These are phyloP conservation scores for Rhimphoctona megacephalus DNA, from an alignment of 2,888 invertebrate genomes.

Conservation along the genomic window DNA sequence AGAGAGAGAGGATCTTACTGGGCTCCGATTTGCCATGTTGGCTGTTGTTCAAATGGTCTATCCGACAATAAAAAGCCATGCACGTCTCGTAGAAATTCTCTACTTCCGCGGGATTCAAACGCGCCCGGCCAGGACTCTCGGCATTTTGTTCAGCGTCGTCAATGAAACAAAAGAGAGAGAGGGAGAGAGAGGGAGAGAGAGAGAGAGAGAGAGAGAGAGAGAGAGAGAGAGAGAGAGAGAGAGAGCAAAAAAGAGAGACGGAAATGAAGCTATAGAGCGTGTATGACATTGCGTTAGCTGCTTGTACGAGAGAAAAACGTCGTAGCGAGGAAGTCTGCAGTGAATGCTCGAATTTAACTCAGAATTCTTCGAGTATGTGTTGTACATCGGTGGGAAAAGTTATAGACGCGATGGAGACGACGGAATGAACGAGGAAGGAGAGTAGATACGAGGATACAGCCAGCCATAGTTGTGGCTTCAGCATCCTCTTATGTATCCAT, in stretches of 20 bases:
- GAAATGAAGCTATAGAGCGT: conserved; percentile 45
- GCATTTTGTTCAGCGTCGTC: conserved; percentile 39
- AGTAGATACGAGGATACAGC: conserved; percentile 46
- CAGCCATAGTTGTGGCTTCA: conserved; percentile 47
- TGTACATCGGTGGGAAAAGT: conserved; percentile 7
- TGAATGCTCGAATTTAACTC: conserved; percentile 25
- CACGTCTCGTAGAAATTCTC: conserved; percentile 80
- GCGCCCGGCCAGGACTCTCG: conserved; percentile 69
- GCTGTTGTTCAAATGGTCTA: conserved; percentile 84
- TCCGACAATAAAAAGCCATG: conserved; percentile 82
- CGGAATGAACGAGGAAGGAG: conserved; percentile 43
- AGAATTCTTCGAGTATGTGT: background rate
- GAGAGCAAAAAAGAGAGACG: conserved; percentile 27
- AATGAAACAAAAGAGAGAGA: background rate
- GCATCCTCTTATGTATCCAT: conserved; percentile 60
- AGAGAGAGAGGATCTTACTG: conserved; percentile 54
- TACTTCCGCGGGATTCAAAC: conserved; percentile 81
- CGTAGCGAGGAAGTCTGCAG: conserved; percentile 29
- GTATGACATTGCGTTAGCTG: conserved; percentile 34
- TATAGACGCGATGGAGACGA: conserved; percentile 39
- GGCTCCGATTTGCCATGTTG: conserved; percentile 79
- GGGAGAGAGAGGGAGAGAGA: conserved; percentile 3
- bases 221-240: background rate
- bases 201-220: background rate
- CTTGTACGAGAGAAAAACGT: conserved; percentile 26